Evolutionary conservation across 1,140 invertebrate genomes (phyloP), one percentile per base, ranked within the genome.

Genomic region (Drosophila equinoxialis): DNA sequence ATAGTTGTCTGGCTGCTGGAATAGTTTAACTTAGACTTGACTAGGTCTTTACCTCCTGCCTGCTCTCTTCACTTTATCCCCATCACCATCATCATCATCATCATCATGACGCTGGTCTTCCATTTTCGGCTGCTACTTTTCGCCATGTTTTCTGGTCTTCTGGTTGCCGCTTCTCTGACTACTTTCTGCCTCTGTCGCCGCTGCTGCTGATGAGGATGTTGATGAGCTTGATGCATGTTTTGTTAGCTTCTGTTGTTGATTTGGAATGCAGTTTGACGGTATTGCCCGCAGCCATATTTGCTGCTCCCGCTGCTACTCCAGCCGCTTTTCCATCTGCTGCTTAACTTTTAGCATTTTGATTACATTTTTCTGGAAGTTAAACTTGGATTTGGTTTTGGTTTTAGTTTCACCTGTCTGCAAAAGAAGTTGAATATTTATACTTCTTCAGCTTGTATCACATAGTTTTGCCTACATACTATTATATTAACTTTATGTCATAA

Each of bases 161-260:
- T 77, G 59, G 61, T 42, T 69, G 71, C 51, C 59, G 41, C 59
- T 74, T 42, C 58, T 42, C 69, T 30, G 30, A 30, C 64, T 55
- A 65, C 64, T 55, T 30, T 51, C 57, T 59, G 60, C 73, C 35
- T 42, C 33, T 48, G 41, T 57, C 39, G 76, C 64, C 48, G 62
- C 42, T 65, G 58, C 35, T 80, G 68, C 69, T 84, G 81, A 85
- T 84, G 81, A 79, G 81, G 81, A 81, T 84, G 81, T 84, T 84
- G 81, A 84, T 84, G 81, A 83, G 77, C 74, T 85, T 84, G 81
- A 84, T 84, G 81, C 81, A 84, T 84, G 81, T 84, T 84, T 76
- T 84, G 81, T 84, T 85, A 85, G 82, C 82, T 85, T 85, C 82
- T 85, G 82, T 85, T 85, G 82, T 86, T 86, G 82, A 85, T 85